phyloP scores from a whole-genome alignment of 1,140 invertebrate genomes.

The Drosophila hydei region DNA sequence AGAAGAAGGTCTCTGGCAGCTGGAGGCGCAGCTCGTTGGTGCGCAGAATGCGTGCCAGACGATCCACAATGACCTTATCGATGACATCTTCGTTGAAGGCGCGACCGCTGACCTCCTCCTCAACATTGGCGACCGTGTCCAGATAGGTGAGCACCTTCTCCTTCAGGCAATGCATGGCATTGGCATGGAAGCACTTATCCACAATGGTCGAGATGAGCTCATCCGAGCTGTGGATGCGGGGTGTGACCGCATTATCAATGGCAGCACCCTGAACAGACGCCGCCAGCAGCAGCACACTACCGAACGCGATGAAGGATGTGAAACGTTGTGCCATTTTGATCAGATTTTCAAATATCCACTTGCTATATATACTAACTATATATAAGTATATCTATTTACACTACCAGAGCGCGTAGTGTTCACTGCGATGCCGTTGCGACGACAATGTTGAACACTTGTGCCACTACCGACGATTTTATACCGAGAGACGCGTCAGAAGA shows the following conservation, averaged over 20 bases:
- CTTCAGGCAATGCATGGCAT: slow-evolving; percentile 89
- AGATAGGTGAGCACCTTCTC: slow-evolving; percentile 89
- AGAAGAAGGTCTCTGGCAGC: slow-evolving; percentile 90
- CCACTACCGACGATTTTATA: slow-evolving; percentile 79
- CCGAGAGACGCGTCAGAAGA: slow-evolving; percentile 32
- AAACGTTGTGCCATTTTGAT: slow-evolving; percentile 68
- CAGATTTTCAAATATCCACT: slow-evolving; percentile 25
- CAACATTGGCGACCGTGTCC: slow-evolving; percentile 88
- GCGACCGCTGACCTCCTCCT: slow-evolving; percentile 86
- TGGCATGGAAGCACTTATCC: slow-evolving; percentile 88
- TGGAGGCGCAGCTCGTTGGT: slow-evolving; percentile 89
- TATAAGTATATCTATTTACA: slow-evolving; percentile 37
- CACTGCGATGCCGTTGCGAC: slow-evolving; percentile 73
- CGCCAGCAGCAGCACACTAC: slow-evolving; percentile 80
- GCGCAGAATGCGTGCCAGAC: slow-evolving; percentile 88
- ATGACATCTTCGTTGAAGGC: slow-evolving; percentile 86
- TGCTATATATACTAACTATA: slow-evolving; percentile 12
- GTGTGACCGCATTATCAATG: slow-evolving; percentile 85
- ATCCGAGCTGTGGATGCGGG: slow-evolving; percentile 86
- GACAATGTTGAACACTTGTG: slow-evolving; percentile 82
- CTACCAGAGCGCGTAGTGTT: slow-evolving; percentile 73
- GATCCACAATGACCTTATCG: slow-evolving; percentile 90
- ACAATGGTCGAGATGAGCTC: slow-evolving; percentile 89
- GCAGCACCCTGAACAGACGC: slow-evolving; percentile 84
- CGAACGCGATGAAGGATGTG: slow-evolving; percentile 75